Evolutionary conservation across 2,113 vertebrate species (phyloP).

Genomic region (Diphyllodes magnificus): DNA sequence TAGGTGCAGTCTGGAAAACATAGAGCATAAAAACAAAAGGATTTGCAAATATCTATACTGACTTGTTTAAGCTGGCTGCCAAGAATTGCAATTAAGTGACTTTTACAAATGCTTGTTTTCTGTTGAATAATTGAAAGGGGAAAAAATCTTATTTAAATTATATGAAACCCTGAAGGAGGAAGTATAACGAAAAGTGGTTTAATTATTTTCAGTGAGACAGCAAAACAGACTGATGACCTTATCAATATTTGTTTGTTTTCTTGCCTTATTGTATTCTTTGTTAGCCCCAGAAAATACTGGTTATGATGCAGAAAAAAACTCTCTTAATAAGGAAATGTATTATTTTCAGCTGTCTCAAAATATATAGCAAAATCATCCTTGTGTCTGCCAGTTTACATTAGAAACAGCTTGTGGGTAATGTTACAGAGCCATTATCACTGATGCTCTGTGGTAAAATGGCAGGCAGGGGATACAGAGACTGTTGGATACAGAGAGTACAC

Average conservation of each 20-base stretch:
- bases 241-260: not conserved
- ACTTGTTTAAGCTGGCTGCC: not conserved
- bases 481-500: not conserved
- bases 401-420: not conserved
- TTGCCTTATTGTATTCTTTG: not conserved
- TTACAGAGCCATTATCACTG: not conserved
- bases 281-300: not conserved
- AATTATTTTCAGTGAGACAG: conserved; percentile 23
- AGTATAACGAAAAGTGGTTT: not conserved
- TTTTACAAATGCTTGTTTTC: conserved; percentile 16
- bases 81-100: not conserved
- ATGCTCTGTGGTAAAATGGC: not conserved
- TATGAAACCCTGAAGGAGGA: not conserved
- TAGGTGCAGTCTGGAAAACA: not conserved
- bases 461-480: not conserved
- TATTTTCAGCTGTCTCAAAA: not conserved
- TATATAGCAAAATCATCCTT: not conserved
- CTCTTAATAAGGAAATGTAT: not conserved
- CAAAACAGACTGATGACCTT: not conserved
- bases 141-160: not conserved
- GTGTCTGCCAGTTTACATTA: not conserved
- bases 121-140: not conserved
- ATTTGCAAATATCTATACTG: not conserved
- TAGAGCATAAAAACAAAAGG: not conserved
- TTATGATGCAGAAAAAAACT: not conserved